These are phyloP conservation scores for Regulus satrapa DNA, from an alignment of 2,113 vertebrate genomes.

Conservation along the genomic window DNA sequence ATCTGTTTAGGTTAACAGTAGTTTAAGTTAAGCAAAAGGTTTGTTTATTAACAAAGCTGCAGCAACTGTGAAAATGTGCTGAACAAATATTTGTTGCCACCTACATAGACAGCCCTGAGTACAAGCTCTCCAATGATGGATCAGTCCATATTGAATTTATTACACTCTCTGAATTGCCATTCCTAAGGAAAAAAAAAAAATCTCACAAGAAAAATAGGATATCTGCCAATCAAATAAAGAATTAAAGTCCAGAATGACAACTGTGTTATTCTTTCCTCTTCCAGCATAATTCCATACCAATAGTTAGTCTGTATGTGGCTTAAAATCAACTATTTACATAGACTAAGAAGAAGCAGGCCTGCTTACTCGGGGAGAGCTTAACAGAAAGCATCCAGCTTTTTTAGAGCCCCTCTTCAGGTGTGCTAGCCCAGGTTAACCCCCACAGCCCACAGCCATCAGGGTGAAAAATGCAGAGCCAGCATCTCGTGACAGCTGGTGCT, in stretches of 20 bases:
- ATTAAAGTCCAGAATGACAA: neutral
- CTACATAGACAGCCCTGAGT: neutral
- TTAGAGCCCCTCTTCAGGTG: neutral
- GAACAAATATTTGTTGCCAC: neutral
- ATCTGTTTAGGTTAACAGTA: neutral
- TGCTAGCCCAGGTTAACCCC: neutral
- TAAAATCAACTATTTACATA: neutral
- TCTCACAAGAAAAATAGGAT: neutral
- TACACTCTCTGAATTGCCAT: neutral
- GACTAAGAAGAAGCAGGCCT: accelerated
- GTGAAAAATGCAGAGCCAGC: neutral
- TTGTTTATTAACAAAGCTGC: neutral
- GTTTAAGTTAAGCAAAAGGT: too few relatives aligned
- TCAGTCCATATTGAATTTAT: neutral
- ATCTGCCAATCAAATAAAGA: neutral
- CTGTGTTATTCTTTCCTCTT: neutral
- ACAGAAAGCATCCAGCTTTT: neutral
- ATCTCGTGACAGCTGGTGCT: neutral
- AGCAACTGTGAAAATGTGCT: neutral
- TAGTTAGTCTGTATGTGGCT: neutral
- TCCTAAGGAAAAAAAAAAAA: neutral
- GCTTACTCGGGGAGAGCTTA: neutral
- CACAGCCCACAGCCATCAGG: neutral
- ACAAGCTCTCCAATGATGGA: neutral
- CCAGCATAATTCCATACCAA: neutral